Conservation (phyloP, 2,797 vertebrate species). For the Mareca penelope region DNA sequence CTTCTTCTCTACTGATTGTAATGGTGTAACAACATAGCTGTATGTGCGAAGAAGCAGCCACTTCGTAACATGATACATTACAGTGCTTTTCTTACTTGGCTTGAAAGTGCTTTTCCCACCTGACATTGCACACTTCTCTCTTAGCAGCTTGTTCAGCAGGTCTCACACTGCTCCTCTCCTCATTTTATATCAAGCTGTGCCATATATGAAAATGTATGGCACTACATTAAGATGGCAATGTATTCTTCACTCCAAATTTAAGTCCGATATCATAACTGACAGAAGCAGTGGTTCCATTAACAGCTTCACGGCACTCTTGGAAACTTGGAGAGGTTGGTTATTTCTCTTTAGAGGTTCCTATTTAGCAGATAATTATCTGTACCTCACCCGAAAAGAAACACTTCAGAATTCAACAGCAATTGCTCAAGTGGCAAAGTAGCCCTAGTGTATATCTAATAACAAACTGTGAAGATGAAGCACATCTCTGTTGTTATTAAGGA, state of each 20-base stretch:
- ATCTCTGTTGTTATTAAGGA: not conserved
- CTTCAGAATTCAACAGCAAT: not conserved
- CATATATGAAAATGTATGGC: not conserved
- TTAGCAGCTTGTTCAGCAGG: slow-evolving; percentile 10
- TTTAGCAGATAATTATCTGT: not conserved
- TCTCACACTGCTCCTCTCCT: not conserved
- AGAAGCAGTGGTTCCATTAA: not conserved
- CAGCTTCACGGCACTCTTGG: not conserved
- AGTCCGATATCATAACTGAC: not conserved
- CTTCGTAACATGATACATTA: not conserved
- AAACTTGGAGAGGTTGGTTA: not conserved
- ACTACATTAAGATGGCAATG: not conserved
- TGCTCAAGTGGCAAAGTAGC: not conserved
- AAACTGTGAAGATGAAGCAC: not conserved
- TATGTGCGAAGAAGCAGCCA: not conserved
- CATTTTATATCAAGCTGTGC: not conserved
- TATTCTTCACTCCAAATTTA: not conserved
- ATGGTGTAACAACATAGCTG: not conserved
- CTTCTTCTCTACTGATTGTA: not conserved
- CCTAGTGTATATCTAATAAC: not conserved
- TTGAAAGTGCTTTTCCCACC: not conserved
- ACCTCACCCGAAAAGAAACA: not conserved
- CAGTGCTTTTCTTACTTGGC: not conserved
- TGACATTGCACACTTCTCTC: not conserved
- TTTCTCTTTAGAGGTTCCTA: not conserved